phyloP scores from a whole-genome alignment of 2,797 vertebrate species.

The Tauraco hartlaubi region DNA sequence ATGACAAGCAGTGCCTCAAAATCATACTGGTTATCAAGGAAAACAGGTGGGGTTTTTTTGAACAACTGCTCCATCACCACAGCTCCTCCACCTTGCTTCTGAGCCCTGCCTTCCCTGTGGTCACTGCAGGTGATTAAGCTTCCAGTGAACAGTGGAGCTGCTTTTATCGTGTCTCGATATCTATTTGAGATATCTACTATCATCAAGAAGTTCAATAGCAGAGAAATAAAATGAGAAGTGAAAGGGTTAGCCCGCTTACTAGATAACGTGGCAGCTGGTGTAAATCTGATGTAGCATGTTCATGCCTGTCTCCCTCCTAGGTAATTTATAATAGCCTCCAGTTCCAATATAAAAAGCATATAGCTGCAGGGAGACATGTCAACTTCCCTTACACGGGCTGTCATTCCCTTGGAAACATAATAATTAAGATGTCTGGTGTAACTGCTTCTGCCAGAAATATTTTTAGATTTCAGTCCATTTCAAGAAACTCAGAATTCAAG shows the following conservation, averaged over 20 bases:
- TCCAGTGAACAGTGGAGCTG: neutral
- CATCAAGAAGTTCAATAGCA: neutral
- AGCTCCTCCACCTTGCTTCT: neutral
- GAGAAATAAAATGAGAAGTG: neutral
- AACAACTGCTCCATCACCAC: neutral
- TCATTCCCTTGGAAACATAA: slow-evolving; percentile 82
- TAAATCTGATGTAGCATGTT: slow-evolving; percentile 27
- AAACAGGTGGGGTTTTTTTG: neutral
- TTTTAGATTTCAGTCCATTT: slow-evolving; percentile 78
- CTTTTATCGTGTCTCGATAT: neutral
- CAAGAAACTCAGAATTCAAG: slow-evolving; percentile 67
- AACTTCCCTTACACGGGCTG: slow-evolving; percentile 84
- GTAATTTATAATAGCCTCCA: slow-evolving; percentile 80
- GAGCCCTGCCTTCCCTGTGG: neutral
- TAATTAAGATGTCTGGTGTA: slow-evolving; percentile 83
- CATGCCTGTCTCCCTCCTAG: slow-evolving; percentile 47
- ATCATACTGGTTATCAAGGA: slow-evolving; percentile 51
- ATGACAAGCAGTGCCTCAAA: slow-evolving; percentile 9
- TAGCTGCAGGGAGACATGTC: slow-evolving; percentile 85
- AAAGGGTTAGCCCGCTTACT: slow-evolving; percentile 24
- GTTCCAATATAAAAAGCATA: slow-evolving; percentile 84
- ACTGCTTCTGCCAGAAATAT: slow-evolving; percentile 81
- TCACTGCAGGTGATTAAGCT: neutral
- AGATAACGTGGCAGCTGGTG: slow-evolving; percentile 4
- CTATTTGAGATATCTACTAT: neutral